phyloP scores from a whole-genome alignment of 2,888 invertebrate species.

The Hydrotaea diabolus region DNA sequence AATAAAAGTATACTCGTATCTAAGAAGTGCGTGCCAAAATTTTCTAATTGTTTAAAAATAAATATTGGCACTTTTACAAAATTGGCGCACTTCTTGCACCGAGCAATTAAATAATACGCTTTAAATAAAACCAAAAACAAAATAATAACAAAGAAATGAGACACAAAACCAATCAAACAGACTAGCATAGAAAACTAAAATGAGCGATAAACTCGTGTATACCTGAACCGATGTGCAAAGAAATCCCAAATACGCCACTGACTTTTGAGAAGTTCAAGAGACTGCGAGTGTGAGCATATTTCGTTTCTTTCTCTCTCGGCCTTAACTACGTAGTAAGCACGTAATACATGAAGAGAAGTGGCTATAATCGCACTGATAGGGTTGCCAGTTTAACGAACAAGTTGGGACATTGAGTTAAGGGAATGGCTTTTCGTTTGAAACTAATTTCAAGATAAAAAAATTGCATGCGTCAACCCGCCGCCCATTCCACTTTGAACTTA shows the following conservation, averaged over 20 bases:
- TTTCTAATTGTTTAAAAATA: conserved; percentile 66
- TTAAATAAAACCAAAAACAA: conserved; percentile 38
- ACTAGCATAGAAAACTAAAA: not conserved
- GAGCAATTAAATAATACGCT: conserved; percentile 64
- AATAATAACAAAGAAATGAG: conserved; percentile 30
- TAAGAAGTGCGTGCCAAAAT: conserved; percentile 64
- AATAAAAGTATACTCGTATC: conserved; percentile 42
- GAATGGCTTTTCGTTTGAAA: no score
- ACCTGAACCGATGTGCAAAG: conserved; percentile 12
- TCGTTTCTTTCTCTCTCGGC: not conserved
- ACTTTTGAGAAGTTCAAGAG: not conserved
- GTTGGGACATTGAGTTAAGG: no score
- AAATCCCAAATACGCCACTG: not conserved
- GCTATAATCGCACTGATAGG: no score
- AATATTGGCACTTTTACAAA: conserved; percentile 68
- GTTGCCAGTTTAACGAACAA: no score
- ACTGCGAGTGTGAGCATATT: not conserved
- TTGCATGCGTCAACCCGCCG: no score
- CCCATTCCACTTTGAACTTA: no score
- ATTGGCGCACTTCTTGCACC: conserved; percentile 68
- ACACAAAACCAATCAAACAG: conserved; percentile 21
- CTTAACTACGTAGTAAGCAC: not conserved
- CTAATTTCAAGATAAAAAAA: no score
- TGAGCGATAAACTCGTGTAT: conserved; percentile 20
- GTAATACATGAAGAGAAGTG: no score